Conservation (phyloP, 2,113 vertebrate species). For the Haemorhous mexicanus region DNA sequence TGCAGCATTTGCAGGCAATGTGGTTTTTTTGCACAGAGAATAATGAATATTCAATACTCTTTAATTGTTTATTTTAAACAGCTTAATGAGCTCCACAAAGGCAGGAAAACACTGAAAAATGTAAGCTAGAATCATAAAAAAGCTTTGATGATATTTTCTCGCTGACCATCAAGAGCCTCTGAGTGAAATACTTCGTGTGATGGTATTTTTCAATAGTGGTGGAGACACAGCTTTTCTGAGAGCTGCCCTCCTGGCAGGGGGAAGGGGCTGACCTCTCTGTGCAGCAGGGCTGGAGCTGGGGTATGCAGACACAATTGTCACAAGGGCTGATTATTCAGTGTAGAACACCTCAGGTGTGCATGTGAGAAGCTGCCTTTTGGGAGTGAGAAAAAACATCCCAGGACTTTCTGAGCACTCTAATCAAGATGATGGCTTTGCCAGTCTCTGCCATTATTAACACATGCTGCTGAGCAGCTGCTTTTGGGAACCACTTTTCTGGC, state of each 20-base stretch:
- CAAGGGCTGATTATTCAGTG: background rate
- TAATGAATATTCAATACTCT: constrained; percentile 42
- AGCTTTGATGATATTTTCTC: constrained; percentile 27
- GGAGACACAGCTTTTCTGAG: background rate
- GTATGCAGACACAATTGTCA: background rate
- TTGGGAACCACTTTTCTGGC: background rate
- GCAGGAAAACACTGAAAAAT: constrained; percentile 35
- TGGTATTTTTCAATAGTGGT: background rate
- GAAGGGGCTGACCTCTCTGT: background rate
- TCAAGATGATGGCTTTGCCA: background rate
- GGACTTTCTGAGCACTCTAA: background rate
- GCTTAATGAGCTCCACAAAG: constrained; percentile 31
- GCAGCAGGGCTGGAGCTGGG: background rate
- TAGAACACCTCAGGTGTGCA: background rate
- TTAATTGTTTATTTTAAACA: constrained; percentile 50
- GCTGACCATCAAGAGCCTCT: background rate
- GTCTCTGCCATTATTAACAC: background rate
- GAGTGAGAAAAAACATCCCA: background rate
- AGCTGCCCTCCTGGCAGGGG: background rate
- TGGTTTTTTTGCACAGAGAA: background rate
- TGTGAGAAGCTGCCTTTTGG: background rate
- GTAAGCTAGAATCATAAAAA: background rate
- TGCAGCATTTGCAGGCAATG: background rate
- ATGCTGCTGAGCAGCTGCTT: background rate
- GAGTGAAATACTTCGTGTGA: background rate